Evolutionary conservation across 2,888 invertebrate species (phyloP).

Genomic region (Eumerus sabulonum): DNA sequence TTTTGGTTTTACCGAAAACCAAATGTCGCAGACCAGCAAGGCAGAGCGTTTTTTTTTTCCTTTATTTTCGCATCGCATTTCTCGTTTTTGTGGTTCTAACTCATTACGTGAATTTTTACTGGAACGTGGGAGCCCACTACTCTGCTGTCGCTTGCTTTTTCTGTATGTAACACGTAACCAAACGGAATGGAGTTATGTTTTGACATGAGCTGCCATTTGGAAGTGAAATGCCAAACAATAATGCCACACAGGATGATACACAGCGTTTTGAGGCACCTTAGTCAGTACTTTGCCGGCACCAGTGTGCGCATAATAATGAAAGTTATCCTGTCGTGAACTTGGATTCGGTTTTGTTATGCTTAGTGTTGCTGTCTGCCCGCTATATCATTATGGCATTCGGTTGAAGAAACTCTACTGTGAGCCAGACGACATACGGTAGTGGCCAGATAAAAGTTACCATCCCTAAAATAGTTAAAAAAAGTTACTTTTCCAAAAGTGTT

Average conservation of each 20-base stretch:
- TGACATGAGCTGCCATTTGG: conserved; percentile 65
- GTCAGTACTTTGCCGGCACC: conserved; percentile 1
- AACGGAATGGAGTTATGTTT: conserved; percentile 20
- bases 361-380: conserved; percentile 7
- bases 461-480: too few species aligned
- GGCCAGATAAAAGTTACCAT: too few species aligned
- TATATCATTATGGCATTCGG: neutral
- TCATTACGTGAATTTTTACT: conserved; percentile 44
- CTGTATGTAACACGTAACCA: conserved; percentile 17
- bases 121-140: conserved; percentile 1
- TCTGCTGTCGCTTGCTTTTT: conserved; percentile 47
- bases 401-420: conserved; percentile 36
- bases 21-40: neutral
- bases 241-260: conserved; percentile 20
- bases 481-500: too few species aligned
- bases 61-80: conserved; percentile 27
- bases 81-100: conserved; percentile 50
- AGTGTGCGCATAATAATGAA: conserved; percentile 38
- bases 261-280: neutral
- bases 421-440: too few species aligned
- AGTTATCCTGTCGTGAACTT: conserved; percentile 30
- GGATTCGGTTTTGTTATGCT: too few species aligned
- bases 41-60: conserved; percentile 38
- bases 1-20: conserved; percentile 32
- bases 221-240: conserved; percentile 49